Percentiles rank a stretch among this genome's conserved stretches.
Evolutionary conservation across 2,797 vertebrate species (phyloP).

Genomic region (Menidia menidia): DNA sequence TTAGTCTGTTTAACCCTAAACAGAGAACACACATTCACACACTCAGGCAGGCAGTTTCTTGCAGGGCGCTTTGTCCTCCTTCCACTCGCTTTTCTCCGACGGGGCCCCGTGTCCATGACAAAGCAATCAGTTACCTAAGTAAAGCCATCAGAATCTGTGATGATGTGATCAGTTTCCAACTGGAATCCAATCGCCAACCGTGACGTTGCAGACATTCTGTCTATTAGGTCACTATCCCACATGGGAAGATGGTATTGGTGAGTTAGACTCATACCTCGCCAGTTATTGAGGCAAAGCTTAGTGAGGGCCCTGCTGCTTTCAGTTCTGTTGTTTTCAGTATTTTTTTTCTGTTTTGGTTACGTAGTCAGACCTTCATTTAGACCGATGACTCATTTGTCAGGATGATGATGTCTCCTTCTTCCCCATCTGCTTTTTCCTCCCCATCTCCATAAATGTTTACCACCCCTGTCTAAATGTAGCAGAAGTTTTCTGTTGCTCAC

Average conservation of each 20-base stretch:
- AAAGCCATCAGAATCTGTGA: constrained; percentile 70
- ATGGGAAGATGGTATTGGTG: constrained; percentile 21
- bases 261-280: constrained; percentile 50
- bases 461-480: constrained; percentile 65
- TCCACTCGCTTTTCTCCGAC: constrained; percentile 22
- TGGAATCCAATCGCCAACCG: constrained; percentile 57
- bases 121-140: constrained; percentile 68
- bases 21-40: constrained; percentile 20
- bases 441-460: constrained; percentile 68
- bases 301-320: constrained; percentile 17
- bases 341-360: constrained; percentile 25
- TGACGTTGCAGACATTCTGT: constrained; percentile 46
- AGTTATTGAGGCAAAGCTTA: constrained; percentile 24
- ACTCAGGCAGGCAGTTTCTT: constrained; percentile 19
- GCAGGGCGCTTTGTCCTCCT: constrained; percentile 25
- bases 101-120: constrained; percentile 50
- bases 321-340: constrained; percentile 27
- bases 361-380: constrained; percentile 61
- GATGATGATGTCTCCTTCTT: constrained; percentile 49
- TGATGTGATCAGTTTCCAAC: constrained; percentile 63
- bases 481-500: constrained; percentile 59
- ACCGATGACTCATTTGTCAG: constrained; percentile 65
- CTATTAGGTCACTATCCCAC: constrained; percentile 45
- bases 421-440: constrained; percentile 45
- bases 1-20: constrained; percentile 51